Evolutionary conservation across 2,113 vertebrate species (phyloP).

Genomic region (Forbesichthys papilliferus): DNA sequence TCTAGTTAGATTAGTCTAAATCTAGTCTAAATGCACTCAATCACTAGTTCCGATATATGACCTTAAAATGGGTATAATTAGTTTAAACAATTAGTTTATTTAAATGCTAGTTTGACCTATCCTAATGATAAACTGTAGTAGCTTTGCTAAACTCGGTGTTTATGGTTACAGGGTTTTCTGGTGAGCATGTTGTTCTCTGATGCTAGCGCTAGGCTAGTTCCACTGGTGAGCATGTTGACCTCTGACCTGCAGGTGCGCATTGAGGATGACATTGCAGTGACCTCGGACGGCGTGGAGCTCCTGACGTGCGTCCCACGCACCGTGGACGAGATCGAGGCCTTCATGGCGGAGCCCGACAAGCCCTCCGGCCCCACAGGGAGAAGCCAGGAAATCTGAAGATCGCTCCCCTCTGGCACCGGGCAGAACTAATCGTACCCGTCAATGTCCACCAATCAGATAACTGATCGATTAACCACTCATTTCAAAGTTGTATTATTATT

Average conservation of each 20-base stretch:
- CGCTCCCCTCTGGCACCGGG: too few species aligned
- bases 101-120: too few species aligned
- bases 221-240: background rate
- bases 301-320: slow-evolving; percentile 94
- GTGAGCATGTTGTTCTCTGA: too few species aligned
- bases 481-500: background rate
- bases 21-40: too few species aligned
- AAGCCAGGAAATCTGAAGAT: slow-evolving; percentile 34
- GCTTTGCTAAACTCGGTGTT: too few species aligned
- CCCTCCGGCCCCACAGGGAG: slow-evolving; percentile 53
- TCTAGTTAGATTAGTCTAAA: too few species aligned
- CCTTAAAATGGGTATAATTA: too few species aligned
- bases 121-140: too few species aligned
- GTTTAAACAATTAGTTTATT: too few species aligned
- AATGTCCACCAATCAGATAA: background rate
- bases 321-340: slow-evolving; percentile 89
- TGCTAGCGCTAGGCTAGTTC: background rate
- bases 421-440: too few species aligned
- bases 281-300: slow-evolving; percentile 83
- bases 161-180: too few species aligned
- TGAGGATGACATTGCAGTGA: slow-evolving; percentile 90
- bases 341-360: slow-evolving; percentile 82
- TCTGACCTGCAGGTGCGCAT: slow-evolving; percentile 85
- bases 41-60: too few species aligned
- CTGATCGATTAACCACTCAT: background rate